Evolutionary conservation across 2,888 invertebrate genomes (phyloP).

Genomic region (Leptogaster cylindrica): DNA sequence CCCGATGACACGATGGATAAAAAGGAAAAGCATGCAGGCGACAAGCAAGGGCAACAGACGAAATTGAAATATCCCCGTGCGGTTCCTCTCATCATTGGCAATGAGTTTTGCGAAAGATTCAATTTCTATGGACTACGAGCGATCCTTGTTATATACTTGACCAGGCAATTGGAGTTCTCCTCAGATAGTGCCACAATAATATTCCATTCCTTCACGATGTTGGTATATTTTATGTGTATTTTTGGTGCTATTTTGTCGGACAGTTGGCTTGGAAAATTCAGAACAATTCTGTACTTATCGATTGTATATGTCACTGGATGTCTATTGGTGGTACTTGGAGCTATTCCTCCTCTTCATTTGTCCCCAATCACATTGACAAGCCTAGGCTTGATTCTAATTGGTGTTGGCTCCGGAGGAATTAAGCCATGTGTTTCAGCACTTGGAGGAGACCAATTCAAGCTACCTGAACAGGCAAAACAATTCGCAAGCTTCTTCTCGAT

Average conservation of each 20-base stretch:
- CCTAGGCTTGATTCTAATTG: slow-evolving; percentile 72
- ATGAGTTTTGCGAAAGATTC: too few relatives aligned
- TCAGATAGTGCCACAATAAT: slow-evolving; percentile 73
- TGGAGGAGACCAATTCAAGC: slow-evolving; percentile 79
- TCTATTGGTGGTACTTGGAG: slow-evolving; percentile 68
- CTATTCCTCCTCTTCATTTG: slow-evolving; percentile 64
- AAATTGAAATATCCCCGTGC: too few relatives aligned
- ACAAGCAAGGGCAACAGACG: too few relatives aligned
- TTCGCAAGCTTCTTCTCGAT: slow-evolving; percentile 76
- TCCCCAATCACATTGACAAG: slow-evolving; percentile 66
- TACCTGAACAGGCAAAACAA: slow-evolving; percentile 70
- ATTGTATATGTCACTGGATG: slow-evolving; percentile 76
- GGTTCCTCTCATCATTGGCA: too few relatives aligned
- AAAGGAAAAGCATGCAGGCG: too few relatives aligned
- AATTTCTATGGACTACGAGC: too few relatives aligned
- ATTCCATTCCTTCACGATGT: slow-evolving; percentile 76
- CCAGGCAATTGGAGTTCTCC: slow-evolving; percentile 68
- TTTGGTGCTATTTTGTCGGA: slow-evolving; percentile 82
- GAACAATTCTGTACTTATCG: slow-evolving; percentile 76
- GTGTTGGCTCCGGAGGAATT: slow-evolving; percentile 80
- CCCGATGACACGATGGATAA: too few relatives aligned
- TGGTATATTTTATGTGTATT: slow-evolving; percentile 78
- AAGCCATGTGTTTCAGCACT: slow-evolving; percentile 84
- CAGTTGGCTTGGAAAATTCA: slow-evolving; percentile 80
- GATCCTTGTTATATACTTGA: slow-evolving; percentile 76